A percentile compares a stretch with the other conserved stretches of the same genome.
Evolutionary conservation across 2,113 vertebrate genomes (phyloP).

Genomic region (Probosciger aterrimus): DNA sequence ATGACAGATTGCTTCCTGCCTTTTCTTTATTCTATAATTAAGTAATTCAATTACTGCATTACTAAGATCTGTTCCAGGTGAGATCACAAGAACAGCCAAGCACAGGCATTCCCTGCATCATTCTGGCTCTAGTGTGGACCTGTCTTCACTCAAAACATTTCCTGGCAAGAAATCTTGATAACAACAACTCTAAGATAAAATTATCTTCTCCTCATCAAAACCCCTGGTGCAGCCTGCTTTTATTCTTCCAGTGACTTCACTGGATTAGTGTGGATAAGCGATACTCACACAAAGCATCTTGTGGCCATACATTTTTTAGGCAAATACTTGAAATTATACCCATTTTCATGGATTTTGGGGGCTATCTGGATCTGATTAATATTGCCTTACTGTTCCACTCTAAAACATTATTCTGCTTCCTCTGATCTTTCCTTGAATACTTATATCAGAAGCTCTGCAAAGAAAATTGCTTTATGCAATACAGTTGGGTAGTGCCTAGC

Average conservation of each 20-base stretch:
- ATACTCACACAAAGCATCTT: neutral
- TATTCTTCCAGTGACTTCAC: neutral
- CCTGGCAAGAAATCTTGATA: neutral
- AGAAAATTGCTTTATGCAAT: neutral
- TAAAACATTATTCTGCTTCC: constrained; percentile 12
- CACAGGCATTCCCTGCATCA: neutral
- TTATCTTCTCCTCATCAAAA: neutral
- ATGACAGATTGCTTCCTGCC: constrained; percentile 14
- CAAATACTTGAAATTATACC: neutral
- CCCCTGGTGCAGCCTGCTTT: neutral
- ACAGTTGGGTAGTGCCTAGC: neutral
- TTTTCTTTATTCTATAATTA: constrained; percentile 21
- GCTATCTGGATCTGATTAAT: neutral
- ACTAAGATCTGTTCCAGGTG: neutral
- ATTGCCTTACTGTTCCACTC: neutral
- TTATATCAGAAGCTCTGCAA: neutral
- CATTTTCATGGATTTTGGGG: neutral
- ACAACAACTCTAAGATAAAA: neutral
- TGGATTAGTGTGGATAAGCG: neutral
- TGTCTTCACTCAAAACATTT: neutral
- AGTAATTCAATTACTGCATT: neutral
- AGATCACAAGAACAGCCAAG: neutral
- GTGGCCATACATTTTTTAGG: neutral
- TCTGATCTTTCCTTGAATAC: constrained; percentile 5
- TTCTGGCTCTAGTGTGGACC: neutral